Conservation (phyloP, 2,797 vertebrate species). For the Scolopax rusticola region DNA sequence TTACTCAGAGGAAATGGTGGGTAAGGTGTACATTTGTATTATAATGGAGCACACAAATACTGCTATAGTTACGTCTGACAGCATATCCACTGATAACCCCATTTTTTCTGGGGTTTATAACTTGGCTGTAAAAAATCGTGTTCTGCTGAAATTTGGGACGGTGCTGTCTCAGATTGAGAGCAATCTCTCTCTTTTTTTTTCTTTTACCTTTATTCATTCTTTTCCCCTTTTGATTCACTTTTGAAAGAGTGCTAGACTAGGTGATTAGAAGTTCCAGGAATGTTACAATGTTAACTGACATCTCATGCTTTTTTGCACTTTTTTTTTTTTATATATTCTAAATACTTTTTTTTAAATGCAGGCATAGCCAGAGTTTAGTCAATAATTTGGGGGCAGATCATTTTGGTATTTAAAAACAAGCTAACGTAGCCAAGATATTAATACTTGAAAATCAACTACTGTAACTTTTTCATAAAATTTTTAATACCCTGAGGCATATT, state of each 20-base stretch:
- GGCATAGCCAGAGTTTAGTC: conserved; percentile 13
- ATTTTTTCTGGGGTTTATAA: conserved; percentile 74
- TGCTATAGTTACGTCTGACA: conserved; percentile 27
- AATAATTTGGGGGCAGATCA: background rate
- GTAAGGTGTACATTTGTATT: conserved; percentile 64
- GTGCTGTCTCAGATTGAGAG: conserved; percentile 70
- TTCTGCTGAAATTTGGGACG: conserved; percentile 75
- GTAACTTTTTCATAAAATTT: conserved; percentile 64
- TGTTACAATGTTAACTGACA: conserved; percentile 13
- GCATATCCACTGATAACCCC: conserved; percentile 30
- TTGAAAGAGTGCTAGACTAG: conserved; percentile 28
- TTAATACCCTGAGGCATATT: conserved; percentile 55
- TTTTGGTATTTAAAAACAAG: conserved; percentile 57
- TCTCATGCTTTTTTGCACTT: conserved; percentile 74
- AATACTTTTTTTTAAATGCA: background rate
- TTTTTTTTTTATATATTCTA: conserved; percentile 22
- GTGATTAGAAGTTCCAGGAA: conserved; percentile 48
- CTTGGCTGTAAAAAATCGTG: conserved; percentile 54
- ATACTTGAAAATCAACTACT: conserved; percentile 67
- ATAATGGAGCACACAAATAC: conserved; percentile 37
- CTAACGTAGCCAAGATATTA: conserved; percentile 60
- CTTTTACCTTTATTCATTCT: background rate
- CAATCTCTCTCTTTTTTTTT: background rate
- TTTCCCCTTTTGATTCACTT: conserved; percentile 41
- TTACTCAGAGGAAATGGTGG: conserved; percentile 1